Conservation (phyloP, 2,888 invertebrate genomes). For the Amiota minor region DNA sequence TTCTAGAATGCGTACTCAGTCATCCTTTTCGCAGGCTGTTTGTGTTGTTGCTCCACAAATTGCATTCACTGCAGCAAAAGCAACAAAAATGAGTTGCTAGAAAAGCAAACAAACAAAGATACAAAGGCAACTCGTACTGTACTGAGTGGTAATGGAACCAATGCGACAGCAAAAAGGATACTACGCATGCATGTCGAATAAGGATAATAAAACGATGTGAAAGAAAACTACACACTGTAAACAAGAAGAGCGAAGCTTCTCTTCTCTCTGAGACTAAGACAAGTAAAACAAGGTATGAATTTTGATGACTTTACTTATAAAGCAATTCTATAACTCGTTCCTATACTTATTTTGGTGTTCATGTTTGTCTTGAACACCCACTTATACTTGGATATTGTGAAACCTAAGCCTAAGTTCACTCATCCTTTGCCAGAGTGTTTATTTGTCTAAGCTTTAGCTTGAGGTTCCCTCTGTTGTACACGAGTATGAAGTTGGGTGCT, state of each 20-base stretch:
- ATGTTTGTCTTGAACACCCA: not conserved
- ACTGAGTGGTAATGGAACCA: too few relatives aligned
- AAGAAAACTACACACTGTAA: not conserved
- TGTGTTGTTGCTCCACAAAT: constrained; percentile 9
- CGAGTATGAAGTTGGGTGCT: not conserved
- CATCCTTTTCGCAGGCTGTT: not conserved
- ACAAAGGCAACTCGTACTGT: not conserved
- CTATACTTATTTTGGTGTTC: constrained; percentile 43
- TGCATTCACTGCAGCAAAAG: constrained; percentile 13
- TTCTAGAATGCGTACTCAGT: not conserved
- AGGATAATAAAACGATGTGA: constrained; percentile 18
- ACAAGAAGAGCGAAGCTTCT: not conserved
- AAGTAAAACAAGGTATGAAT: constrained; percentile 49
- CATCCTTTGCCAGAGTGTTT: not conserved
- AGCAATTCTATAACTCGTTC: constrained; percentile 32
- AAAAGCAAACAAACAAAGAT: not conserved
- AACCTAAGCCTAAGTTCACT: too few relatives aligned
- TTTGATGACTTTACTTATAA: constrained; percentile 51
- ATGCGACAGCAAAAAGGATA: constrained; percentile 7
- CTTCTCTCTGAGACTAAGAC: too few relatives aligned
- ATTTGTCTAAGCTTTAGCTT: constrained; percentile 16
- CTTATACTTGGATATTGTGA: not conserved
- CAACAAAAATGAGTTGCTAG: constrained; percentile 7
- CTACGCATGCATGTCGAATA: constrained; percentile 19
- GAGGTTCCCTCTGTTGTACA: not conserved